phyloP scores from a whole-genome alignment of 2,113 vertebrate species.

The Seriola dumerili region DNA sequence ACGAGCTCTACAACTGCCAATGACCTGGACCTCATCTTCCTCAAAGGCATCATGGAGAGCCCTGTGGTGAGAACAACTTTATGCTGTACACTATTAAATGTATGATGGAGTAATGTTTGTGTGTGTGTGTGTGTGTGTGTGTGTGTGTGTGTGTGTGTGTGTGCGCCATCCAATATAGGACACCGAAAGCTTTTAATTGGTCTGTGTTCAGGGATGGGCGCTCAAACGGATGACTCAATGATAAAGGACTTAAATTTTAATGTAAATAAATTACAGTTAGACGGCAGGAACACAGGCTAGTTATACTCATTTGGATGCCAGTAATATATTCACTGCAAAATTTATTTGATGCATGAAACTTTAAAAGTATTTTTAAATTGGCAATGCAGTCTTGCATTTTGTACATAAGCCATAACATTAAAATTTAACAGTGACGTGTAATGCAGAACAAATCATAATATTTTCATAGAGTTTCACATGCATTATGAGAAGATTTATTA shows the following conservation, averaged over 20 bases:
- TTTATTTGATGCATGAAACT: not conserved
- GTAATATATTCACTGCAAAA: not conserved
- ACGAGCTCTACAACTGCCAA: slow-evolving; percentile 91
- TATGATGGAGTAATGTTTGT: not conserved
- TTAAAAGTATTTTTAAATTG: not conserved
- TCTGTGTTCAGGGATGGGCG: not conserved
- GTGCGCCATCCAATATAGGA: not conserved
- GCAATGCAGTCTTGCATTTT: not conserved
- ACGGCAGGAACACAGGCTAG: not conserved
- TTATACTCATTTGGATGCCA: not conserved
- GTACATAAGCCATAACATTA: not conserved
- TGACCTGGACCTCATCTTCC: slow-evolving; percentile 95
- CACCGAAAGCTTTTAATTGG: not conserved
- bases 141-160: slow-evolving; percentile 1
- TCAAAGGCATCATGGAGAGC: slow-evolving; percentile 97
- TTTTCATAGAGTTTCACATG: slow-evolving; percentile 5
- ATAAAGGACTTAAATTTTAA: not conserved
- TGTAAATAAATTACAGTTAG: not conserved
- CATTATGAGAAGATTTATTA: not conserved
- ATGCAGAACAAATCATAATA: slow-evolving; percentile 6
- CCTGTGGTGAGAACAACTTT: slow-evolving; percentile 87
- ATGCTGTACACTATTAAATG: slow-evolving; percentile 71
- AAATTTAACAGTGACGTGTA: not conserved
- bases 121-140: not conserved
- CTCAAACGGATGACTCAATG: not conserved